Evolutionary conservation across 2,888 invertebrate genomes (phyloP).

Genomic region (Chalcosyrphus nemorum): DNA sequence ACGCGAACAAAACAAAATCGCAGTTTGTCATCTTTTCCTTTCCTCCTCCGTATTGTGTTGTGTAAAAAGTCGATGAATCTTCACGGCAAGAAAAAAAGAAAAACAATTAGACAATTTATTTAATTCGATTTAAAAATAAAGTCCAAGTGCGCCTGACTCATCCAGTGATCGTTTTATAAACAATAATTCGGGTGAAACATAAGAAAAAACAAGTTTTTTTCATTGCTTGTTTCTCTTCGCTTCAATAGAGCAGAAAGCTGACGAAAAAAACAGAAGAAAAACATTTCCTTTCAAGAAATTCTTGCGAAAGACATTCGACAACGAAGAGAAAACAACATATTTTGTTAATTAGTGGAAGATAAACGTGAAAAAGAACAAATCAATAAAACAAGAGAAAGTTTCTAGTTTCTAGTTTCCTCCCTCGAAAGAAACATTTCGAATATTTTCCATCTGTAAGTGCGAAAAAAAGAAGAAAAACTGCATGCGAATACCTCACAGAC

Average conservation of each 20-base stretch:
- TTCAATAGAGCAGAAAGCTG: background rate
- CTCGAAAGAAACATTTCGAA: background rate
- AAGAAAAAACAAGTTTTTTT: slow-evolving; percentile 16
- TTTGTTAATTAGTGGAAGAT: background rate
- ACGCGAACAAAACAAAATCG: slow-evolving; percentile 49
- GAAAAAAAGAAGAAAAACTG: slow-evolving; percentile 44
- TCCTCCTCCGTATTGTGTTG: slow-evolving; percentile 16
- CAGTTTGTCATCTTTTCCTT: slow-evolving; percentile 46
- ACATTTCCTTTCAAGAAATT: no score
- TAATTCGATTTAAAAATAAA: slow-evolving; percentile 64
- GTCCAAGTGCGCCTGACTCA: slow-evolving; percentile 61
- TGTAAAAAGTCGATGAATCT: slow-evolving; percentile 9
- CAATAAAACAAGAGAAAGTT: slow-evolving; percentile 24
- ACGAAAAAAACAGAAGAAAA: background rate
- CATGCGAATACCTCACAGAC: slow-evolving; percentile 56
- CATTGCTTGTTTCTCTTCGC: slow-evolving; percentile 28
- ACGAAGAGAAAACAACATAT: slow-evolving; percentile 6
- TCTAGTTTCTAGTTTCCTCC: slow-evolving; percentile 11
- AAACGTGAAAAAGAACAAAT: background rate
- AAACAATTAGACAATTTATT: slow-evolving; percentile 20
- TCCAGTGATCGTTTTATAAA: slow-evolving; percentile 30
- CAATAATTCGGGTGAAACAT: slow-evolving; percentile 23
- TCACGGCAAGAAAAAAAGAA: slow-evolving; percentile 11
- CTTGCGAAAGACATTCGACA: slow-evolving; percentile 47
- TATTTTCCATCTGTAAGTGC: slow-evolving; percentile 55